Conservation (phyloP, 2,888 invertebrate genomes). For the Trichogramma dendrolimi region DNA sequence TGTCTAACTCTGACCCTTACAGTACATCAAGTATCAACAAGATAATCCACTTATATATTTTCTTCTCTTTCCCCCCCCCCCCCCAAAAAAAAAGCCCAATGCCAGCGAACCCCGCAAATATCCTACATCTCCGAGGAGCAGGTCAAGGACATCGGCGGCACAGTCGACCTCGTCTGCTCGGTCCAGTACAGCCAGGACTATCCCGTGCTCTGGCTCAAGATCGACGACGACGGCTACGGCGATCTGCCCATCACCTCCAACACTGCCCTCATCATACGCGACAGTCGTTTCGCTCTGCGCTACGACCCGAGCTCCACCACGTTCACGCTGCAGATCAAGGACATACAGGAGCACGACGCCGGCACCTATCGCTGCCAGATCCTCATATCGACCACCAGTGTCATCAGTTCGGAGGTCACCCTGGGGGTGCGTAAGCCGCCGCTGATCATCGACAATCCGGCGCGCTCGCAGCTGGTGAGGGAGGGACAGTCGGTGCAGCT, state of each 20-base stretch:
- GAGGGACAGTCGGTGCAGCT: conserved; percentile 9
- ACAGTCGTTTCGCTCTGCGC: conserved; percentile 77
- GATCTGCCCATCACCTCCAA: conserved; percentile 77
- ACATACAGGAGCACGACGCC: conserved; percentile 89
- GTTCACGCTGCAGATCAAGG: conserved; percentile 77
- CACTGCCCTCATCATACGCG: conserved; percentile 75
- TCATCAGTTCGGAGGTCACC: conserved; percentile 78
- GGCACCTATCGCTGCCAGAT: conserved; percentile 85
- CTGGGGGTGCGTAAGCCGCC: conserved; percentile 81
- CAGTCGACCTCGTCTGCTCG: conserved; percentile 81
- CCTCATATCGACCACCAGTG: conserved; percentile 73
- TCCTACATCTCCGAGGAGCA: conserved; percentile 89
- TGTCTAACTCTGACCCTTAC: too few relatives aligned
- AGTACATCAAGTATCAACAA: too few relatives aligned
- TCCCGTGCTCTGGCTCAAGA: conserved; percentile 78
- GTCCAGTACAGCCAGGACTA: conserved; percentile 85
- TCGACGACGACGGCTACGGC: conserved; percentile 59
- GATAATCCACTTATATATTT: too few relatives aligned
- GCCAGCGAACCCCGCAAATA: conserved; percentile 80
- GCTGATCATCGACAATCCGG: conserved; percentile 88
- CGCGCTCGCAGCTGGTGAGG: conserved; percentile 73
- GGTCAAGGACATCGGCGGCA: conserved; percentile 85
- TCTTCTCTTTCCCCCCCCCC: too few relatives aligned
- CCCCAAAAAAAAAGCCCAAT: conserved; percentile 49
- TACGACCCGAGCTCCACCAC: conserved; percentile 78